Base-by-base conservation (phyloP, 2,888 invertebrate genomes). In the Miltochrista miniata region DNA sequence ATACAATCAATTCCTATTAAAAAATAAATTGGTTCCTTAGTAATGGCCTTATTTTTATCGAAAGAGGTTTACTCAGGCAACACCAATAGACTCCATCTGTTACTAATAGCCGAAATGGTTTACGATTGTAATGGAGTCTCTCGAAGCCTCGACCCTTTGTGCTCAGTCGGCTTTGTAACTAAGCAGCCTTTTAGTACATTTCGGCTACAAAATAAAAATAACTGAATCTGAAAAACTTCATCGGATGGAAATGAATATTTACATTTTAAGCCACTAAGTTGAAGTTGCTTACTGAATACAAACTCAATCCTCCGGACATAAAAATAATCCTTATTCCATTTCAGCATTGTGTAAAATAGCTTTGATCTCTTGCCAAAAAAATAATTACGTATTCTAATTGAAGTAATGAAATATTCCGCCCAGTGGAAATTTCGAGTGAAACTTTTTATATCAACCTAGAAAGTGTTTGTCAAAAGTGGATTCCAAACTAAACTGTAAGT, bases 71-170 rank as follows among this genome's bases (percentile, higher is more conserved):
- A 41, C 34, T 2, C 24, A 48, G 12, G 41, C 46, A 39, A 51
- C 31, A 48, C 36, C 41, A 41, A 52, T 31, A 48, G 42, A 36
- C 35, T 44, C 43, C 48, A 42, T 45, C 62, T 64, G 68, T 43
- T 61, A 54, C 59, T 54, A 71, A 70, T 63, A 53, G 61, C 45
- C 45, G 38, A 41, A 50, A 53, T 61, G 62, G 59, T 68, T 70
- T 70, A 62, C 46, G 53, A 70, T 72, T 58, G 59, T 60, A 58
- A 54, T 61, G 43, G 54, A 54, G 56, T 54, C 57, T 47, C 59
- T 66, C 64, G 69, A 24, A 24, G 18, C 5, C 18, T 24, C 3
- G 18, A 24, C 18, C 64, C 69, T 68, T 63, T 42, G 45, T 48
- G 56, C 61, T 60, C 59, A 58, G 56, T 56, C 18, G 36, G 39